These are phyloP conservation scores for Habropoda laboriosa DNA, from an alignment of 1,140 invertebrate genomes.

Conservation along the genomic window DNA sequence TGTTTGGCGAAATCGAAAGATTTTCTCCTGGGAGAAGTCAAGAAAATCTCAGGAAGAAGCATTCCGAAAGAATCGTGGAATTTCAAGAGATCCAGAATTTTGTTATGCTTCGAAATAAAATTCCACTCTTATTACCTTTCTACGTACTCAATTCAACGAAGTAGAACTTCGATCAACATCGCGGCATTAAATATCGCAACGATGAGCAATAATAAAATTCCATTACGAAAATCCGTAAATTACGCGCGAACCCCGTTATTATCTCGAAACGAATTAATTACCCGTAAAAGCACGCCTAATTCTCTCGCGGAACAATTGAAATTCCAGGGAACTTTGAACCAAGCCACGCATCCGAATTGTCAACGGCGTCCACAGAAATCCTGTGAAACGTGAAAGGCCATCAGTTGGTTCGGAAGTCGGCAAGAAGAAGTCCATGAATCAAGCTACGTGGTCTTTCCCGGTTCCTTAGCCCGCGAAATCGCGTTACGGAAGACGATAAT, in stretches of 20 bases:
- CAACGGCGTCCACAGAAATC: neutral
- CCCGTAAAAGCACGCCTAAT: too few species aligned
- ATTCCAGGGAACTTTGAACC: neutral
- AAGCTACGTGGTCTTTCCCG: neutral
- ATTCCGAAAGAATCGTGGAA: neutral
- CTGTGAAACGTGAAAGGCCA: neutral
- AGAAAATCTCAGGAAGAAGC: neutral
- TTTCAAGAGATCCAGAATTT: too few species aligned
- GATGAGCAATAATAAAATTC: too few species aligned
- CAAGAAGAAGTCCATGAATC: neutral
- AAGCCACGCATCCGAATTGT: neutral
- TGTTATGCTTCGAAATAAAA: too few species aligned
- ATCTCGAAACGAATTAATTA: too few species aligned
- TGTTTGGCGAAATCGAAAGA: neutral
- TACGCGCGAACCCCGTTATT: too few species aligned
- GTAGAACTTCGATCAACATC: too few species aligned
- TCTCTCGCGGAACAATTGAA: neutral
- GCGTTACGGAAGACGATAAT: conserved; percentile 31
- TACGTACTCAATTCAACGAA: too few species aligned
- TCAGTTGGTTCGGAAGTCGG: neutral
- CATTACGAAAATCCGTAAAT: too few species aligned
- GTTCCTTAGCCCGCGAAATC: neutral
- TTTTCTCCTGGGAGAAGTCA: too few species aligned
- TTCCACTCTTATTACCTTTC: too few species aligned
- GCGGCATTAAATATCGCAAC: too few species aligned